Conservation (phyloP, 2,113 vertebrate species). For the Microtus oregoni region DNA sequence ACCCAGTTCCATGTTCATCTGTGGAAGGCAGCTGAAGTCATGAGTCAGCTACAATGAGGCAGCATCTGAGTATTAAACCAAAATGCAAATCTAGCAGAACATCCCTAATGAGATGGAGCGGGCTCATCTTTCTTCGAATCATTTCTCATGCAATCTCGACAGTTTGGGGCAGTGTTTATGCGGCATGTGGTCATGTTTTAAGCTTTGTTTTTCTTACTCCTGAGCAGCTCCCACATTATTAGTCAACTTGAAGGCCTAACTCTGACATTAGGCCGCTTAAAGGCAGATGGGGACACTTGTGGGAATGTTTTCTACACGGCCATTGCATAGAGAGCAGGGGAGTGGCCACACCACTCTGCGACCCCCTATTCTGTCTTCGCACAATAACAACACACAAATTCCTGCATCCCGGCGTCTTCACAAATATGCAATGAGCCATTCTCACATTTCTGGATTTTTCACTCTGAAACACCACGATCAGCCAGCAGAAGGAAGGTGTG, state of each 20-base stretch:
- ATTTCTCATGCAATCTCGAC: conserved; percentile 81
- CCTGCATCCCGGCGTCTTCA: neutral
- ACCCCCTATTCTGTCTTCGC: neutral
- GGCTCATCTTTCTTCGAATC: conserved; percentile 84
- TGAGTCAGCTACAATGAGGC: conserved; percentile 85
- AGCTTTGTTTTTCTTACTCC: conserved; percentile 79
- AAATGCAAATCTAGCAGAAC: conserved; percentile 86
- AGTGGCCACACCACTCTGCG: neutral
- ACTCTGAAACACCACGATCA: conserved; percentile 10
- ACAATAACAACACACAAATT: neutral
- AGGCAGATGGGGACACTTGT: conserved; percentile 6
- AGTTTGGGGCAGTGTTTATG: conserved; percentile 72
- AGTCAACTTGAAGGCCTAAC: conserved; percentile 69
- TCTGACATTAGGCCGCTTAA: conserved; percentile 58
- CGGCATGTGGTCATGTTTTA: conserved; percentile 69
- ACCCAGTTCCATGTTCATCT: conserved; percentile 84
- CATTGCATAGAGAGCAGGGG: neutral
- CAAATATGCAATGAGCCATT: neutral
- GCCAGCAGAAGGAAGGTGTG: neutral
- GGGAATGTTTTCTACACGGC: neutral
- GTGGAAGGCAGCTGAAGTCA: conserved; percentile 82
- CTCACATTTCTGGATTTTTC: conserved; percentile 31
- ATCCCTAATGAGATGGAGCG: conserved; percentile 85
- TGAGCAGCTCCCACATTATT: conserved; percentile 64
- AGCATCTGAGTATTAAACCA: conserved; percentile 84